A percentile compares a stretch with the other conserved stretches of the same genome.
phyloP scores from a whole-genome alignment of 35 echinoderm and acorn worm genomes.

The Apostichopus japonicus region DNA sequence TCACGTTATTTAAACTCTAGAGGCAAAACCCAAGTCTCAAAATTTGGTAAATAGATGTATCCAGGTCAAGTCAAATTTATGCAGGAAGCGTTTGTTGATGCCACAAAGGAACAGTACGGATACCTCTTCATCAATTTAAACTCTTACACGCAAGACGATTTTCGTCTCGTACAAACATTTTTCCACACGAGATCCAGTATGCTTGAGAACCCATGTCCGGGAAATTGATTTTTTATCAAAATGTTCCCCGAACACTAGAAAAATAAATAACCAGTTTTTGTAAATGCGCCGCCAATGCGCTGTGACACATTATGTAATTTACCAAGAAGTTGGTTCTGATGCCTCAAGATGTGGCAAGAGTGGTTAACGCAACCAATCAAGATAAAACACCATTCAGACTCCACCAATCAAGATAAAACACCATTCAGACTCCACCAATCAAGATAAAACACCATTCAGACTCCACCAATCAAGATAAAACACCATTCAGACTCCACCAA shows the following conservation, averaged over 20 bases:
- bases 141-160: constrained; percentile 34
- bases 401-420: too few relatives aligned
- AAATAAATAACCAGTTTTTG: too few relatives aligned
- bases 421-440: too few relatives aligned
- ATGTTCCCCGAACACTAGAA: neutral
- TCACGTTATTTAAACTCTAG: constrained; percentile 52
- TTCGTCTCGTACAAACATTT: constrained; percentile 59
- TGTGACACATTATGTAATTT: too few relatives aligned
- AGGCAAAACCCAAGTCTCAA: constrained; percentile 46
- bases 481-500: too few relatives aligned
- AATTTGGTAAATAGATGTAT: constrained; percentile 46
- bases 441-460: too few relatives aligned
- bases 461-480: too few relatives aligned
- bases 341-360: too few relatives aligned
- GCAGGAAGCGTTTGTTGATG: constrained; percentile 59
- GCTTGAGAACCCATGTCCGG: constrained; percentile 1
- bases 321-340: too few relatives aligned
- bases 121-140: constrained; percentile 62
- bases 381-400: too few relatives aligned
- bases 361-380: too few relatives aligned
- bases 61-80: constrained; percentile 43
- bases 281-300: too few relatives aligned
- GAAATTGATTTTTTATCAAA: neutral
- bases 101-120: constrained; percentile 48
- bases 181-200: constrained; percentile 30